These are phyloP conservation scores for Mesorhabditis spiculigera DNA, from an alignment of 2,888 invertebrate species.

Conservation along the genomic window DNA sequence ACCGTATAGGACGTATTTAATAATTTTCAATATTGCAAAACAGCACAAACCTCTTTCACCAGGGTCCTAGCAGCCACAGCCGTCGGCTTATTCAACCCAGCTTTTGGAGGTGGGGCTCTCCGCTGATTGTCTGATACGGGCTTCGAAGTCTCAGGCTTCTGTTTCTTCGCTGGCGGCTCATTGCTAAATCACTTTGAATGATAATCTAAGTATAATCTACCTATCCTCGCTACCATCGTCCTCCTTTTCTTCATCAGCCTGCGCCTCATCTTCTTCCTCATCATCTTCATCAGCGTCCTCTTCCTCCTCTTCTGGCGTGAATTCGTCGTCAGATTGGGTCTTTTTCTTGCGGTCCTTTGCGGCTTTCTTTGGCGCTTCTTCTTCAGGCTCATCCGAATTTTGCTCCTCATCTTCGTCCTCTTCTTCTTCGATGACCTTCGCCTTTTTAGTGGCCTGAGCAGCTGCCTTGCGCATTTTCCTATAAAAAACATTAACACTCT, in stretches of 20 bases:
- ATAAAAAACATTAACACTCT: neutral
- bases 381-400: neutral
- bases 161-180: neutral
- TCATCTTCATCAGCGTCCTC: neutral
- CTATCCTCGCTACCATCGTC: neutral
- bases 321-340: neutral
- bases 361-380: neutral
- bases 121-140: neutral
- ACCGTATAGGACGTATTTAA: too few species aligned
- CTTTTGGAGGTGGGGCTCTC: slow-evolving; percentile 3
- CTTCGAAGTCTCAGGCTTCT: neutral
- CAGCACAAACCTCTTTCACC: too few species aligned
- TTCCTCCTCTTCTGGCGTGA: slow-evolving; percentile 2
- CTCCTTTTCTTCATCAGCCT: neutral
- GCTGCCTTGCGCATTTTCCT: slow-evolving; percentile 2
- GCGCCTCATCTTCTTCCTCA: neutral
- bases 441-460: slow-evolving; percentile 1
- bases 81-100: slow-evolving; percentile 1
- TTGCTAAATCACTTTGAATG: slow-evolving; percentile 1
- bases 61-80: neutral
- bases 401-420: neutral
- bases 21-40: too few species aligned
- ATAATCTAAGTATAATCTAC: neutral
- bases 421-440: neutral
- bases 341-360: neutral